These are phyloP conservation scores for Resseliella maxima DNA, from an alignment of 2,888 invertebrate genomes.

Conservation along the genomic window DNA sequence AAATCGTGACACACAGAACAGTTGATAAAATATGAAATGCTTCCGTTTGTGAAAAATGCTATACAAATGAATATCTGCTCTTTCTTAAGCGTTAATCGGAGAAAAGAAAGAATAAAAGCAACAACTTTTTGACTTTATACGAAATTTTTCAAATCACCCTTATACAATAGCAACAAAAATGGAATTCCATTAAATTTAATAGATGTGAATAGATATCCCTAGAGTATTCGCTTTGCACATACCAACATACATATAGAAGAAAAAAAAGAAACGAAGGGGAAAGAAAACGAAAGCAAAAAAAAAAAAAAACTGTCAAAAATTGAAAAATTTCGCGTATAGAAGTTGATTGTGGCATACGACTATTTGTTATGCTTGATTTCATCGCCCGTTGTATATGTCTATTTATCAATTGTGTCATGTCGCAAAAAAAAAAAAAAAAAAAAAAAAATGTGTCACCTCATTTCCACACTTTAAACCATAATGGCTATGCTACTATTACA, in stretches of 20 bases:
- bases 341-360: background rate
- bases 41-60: background rate
- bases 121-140: background rate
- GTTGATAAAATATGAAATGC: background rate
- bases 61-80: background rate
- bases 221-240: background rate
- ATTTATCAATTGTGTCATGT: conserved; percentile 37
- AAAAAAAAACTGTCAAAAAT: background rate
- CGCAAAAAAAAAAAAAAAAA: no score
- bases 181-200: conserved; percentile 30
- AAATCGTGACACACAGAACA: background rate
- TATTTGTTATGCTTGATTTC: conserved; percentile 46
- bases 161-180: background rate
- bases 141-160: background rate
- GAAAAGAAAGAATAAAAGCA: background rate
- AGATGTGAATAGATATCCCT: conserved; percentile 12
- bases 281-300: background rate
- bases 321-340: conserved; percentile 5
- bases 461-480: conserved; percentile 3
- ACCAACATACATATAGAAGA: background rate
- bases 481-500: background rate
- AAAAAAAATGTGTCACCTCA: conserved; percentile 30
- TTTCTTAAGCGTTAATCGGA: background rate
- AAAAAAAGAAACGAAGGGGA: no score
- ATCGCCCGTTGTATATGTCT: background rate